These are phyloP conservation scores for Pseudomugil gertrudae DNA, from an alignment of 2,797 vertebrate genomes.

Conservation along the genomic window DNA sequence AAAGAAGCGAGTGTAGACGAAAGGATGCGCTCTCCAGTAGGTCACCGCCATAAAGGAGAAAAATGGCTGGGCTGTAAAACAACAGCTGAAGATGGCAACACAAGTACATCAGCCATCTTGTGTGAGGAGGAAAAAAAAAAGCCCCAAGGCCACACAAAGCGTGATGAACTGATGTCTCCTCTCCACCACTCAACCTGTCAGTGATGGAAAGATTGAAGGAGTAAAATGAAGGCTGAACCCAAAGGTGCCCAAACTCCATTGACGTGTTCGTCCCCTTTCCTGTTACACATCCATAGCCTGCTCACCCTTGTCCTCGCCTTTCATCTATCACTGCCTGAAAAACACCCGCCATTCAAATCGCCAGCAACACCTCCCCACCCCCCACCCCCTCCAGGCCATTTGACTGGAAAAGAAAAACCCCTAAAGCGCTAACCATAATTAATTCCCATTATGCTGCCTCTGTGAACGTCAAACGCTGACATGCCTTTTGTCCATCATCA, in stretches of 20 bases:
- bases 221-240: slow-evolving; percentile 21
- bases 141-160: slow-evolving; percentile 67
- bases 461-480: slow-evolving; percentile 43
- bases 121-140: slow-evolving; percentile 28
- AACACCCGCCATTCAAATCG: slow-evolving; percentile 59
- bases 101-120: slow-evolving; percentile 50
- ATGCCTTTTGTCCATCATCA: slow-evolving; percentile 63
- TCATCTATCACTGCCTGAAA: slow-evolving; percentile 71
- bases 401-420: slow-evolving; percentile 67
- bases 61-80: slow-evolving; percentile 49
- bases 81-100: slow-evolving; percentile 64
- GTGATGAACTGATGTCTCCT: slow-evolving; percentile 59
- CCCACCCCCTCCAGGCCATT: slow-evolving; percentile 42
- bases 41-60: slow-evolving; percentile 62
- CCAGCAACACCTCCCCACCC: too few species aligned
- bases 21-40: slow-evolving; percentile 42
- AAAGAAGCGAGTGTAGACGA: slow-evolving; percentile 47
- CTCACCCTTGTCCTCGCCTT: slow-evolving; percentile 70
- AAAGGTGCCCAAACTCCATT: slow-evolving; percentile 29
- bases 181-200: slow-evolving; percentile 50
- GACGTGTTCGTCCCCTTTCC: slow-evolving; percentile 22
- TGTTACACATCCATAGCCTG: slow-evolving; percentile 34
- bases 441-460: slow-evolving; percentile 65
- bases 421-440: slow-evolving; percentile 63
- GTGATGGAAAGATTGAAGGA: slow-evolving; percentile 7